These are phyloP conservation scores for Heterodera filipjevi DNA, from an alignment of 2,888 invertebrate species.

Conservation along the genomic window DNA sequence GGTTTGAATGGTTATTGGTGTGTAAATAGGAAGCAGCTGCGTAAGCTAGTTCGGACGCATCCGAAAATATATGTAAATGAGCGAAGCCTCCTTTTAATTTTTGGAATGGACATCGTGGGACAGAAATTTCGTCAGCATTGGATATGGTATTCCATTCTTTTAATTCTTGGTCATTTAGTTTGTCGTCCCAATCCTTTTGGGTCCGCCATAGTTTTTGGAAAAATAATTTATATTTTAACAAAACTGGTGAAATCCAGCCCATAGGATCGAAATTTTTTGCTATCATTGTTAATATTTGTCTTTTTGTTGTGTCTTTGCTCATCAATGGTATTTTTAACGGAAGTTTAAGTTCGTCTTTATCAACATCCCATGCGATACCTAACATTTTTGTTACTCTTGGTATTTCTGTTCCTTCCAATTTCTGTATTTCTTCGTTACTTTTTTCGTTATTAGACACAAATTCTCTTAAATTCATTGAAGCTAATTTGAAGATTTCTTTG, in stretches of 20 bases:
- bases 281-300: background rate
- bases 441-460: background rate
- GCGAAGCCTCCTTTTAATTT: no score
- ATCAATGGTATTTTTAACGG: background rate
- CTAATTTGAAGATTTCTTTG: background rate
- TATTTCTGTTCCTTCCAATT: background rate
- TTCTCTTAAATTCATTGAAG: background rate
- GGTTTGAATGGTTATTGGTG: background rate
- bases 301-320: background rate
- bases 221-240: background rate
- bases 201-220: background rate
- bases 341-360: background rate
- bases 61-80: background rate
- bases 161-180: background rate
- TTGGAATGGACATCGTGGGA: background rate
- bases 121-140: background rate
- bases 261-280: background rate
- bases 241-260: background rate
- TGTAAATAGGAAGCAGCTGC: background rate
- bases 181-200: background rate
- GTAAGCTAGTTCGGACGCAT: background rate
- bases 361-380: background rate
- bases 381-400: slow-evolving; percentile 6
- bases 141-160: background rate
- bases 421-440: background rate